Conservation (phyloP, 2,888 invertebrate genomes). For the Trilocha varians region DNA sequence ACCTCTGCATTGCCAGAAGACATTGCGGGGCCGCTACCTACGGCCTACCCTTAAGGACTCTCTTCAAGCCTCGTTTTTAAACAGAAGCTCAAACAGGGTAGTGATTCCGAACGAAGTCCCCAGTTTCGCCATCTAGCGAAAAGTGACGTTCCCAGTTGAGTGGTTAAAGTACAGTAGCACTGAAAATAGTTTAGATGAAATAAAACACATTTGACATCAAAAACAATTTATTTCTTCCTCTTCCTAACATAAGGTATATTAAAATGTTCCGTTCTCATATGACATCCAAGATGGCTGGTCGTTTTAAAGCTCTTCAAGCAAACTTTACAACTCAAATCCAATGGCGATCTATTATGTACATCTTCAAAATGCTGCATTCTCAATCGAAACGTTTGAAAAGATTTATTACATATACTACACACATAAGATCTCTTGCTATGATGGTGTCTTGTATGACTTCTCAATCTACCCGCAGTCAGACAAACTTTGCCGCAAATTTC, state of each 20-base stretch:
- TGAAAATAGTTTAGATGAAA: no score
- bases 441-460: constrained; percentile 7
- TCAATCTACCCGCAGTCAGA: constrained; percentile 1
- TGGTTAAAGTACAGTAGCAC: no score
- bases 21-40: no score
- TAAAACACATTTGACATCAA: no score
- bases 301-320: constrained; percentile 8
- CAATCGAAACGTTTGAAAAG: constrained; percentile 4
- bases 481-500: constrained; percentile 6
- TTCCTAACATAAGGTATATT: constrained; percentile 9
- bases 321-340: constrained; percentile 6
- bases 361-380: constrained; percentile 9
- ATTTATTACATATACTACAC: constrained; percentile 7
- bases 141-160: no score
- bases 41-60: no score
- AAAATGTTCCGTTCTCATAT: constrained; percentile 8
- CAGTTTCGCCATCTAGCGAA: no score
- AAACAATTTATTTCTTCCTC: constrained; percentile 5
- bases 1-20: no score
- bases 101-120: no score
- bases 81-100: no score
- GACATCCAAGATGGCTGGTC: constrained; percentile 7
- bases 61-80: no score
- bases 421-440: constrained; percentile 16
- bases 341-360: constrained; percentile 6